Conservation (phyloP, 2,888 invertebrate species). For the Oconnorella tubifera region DNA sequence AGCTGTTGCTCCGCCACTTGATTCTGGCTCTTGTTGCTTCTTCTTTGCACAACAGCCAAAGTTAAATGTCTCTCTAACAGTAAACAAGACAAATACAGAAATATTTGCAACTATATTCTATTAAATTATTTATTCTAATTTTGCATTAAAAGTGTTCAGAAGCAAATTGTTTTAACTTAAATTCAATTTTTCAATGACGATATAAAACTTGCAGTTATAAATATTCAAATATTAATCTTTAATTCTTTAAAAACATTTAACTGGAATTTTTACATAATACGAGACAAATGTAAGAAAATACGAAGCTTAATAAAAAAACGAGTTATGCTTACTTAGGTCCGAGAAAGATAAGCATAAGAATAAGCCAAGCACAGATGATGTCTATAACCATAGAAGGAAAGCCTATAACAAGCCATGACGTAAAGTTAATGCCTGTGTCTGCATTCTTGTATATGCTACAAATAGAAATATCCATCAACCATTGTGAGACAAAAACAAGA, state of each 20-base stretch:
- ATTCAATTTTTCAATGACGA: too few species aligned
- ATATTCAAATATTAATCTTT: too few species aligned
- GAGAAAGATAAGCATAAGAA: constrained; percentile 22
- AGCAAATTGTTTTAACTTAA: too few species aligned
- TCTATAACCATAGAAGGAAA: constrained; percentile 27
- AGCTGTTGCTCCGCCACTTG: constrained; percentile 30
- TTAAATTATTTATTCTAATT: background rate
- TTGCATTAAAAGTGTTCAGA: too few species aligned
- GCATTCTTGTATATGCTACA: constrained; percentile 31
- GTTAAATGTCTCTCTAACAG: constrained; percentile 22
- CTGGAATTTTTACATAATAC: too few species aligned
- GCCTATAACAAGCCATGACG: constrained; percentile 26
- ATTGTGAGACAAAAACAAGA: constrained; percentile 3
- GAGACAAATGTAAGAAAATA: too few species aligned
- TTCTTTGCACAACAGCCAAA: background rate
- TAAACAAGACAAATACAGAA: background rate
- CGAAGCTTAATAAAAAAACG: too few species aligned
- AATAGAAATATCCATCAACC: constrained; percentile 9
- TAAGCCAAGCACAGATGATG: constrained; percentile 22
- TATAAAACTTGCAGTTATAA: too few species aligned
- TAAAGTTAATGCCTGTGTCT: constrained; percentile 24
- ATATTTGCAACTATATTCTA: background rate
- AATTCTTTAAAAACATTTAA: too few species aligned
- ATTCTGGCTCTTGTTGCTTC: too few species aligned
- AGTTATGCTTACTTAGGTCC: too few species aligned